Evolutionary conservation across 2,113 vertebrate genomes (phyloP).

Genomic region (Danionella cerebrum): DNA sequence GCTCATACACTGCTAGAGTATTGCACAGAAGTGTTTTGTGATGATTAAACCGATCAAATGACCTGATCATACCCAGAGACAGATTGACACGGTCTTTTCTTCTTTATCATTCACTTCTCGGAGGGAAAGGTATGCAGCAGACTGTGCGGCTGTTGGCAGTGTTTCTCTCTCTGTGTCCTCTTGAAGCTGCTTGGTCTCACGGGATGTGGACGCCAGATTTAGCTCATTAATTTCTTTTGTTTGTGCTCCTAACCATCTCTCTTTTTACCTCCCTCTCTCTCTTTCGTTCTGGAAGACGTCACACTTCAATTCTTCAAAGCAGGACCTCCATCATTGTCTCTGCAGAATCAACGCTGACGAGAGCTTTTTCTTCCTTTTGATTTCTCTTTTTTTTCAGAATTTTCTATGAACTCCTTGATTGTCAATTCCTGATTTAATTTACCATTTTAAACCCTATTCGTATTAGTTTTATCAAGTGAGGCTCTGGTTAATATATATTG

Average conservation of each 20-base stretch:
- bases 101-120: background rate
- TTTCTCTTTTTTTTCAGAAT: too few relatives aligned
- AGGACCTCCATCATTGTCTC: too few relatives aligned
- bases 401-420: too few relatives aligned
- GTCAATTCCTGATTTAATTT: too few relatives aligned
- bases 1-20: too few relatives aligned
- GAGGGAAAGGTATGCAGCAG: slow-evolving; percentile 21
- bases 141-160: background rate
- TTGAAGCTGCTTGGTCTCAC: background rate
- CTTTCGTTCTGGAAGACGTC: too few relatives aligned
- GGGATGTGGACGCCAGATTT: slow-evolving; percentile 25
- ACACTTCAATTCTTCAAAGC: slow-evolving; percentile 16
- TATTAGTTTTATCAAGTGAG: too few relatives aligned
- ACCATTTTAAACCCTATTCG: too few relatives aligned
- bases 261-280: slow-evolving; percentile 33
- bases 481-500: too few relatives aligned
- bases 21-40: background rate
- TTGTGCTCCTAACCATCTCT: slow-evolving; percentile 24
- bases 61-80: too few relatives aligned
- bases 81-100: background rate
- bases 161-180: slow-evolving; percentile 7
- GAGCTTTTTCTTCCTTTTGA: too few relatives aligned
- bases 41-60: background rate
- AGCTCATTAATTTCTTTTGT: slow-evolving; percentile 38
- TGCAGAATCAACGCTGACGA: too few relatives aligned